Percentiles rank a stretch among this genome's conserved stretches.
phyloP scores from a whole-genome alignment of 2,888 invertebrate genomes.

The Xiphydria camelus region DNA sequence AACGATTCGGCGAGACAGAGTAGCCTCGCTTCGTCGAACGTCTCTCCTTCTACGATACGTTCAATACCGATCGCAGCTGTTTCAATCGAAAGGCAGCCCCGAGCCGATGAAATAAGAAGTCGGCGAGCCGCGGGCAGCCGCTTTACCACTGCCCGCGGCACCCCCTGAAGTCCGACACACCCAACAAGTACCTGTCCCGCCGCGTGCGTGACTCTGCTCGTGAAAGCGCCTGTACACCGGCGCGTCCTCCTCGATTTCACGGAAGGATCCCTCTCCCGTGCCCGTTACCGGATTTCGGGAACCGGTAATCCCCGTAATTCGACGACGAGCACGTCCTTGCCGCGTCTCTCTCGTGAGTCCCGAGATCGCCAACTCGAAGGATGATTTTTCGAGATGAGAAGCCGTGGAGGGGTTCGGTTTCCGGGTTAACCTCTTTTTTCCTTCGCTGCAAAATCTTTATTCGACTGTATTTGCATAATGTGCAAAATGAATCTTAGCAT shows the following conservation, averaged over 20 bases:
- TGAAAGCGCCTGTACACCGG: constrained; percentile 35
- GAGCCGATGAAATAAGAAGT: constrained; percentile 30
- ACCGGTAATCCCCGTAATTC: constrained; percentile 29
- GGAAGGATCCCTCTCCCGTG: constrained; percentile 28
- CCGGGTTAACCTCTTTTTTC: no score
- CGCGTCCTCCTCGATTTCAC: constrained; percentile 6
- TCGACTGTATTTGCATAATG: no score
- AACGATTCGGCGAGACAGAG: no score
- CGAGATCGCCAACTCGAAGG: no score
- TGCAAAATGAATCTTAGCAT: no score
- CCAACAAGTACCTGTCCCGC: constrained; percentile 30
- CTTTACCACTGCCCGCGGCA: constrained; percentile 34
- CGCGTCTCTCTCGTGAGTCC: no score
- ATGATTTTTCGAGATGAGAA: no score
- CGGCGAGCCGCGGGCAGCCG: constrained; percentile 31
- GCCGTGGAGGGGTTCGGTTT: no score
- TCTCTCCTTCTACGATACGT: not conserved
- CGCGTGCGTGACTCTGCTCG: constrained; percentile 31
- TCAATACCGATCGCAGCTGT: no score
- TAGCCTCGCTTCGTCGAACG: not conserved
- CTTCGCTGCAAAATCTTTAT: no score
- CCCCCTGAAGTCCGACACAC: constrained; percentile 31
- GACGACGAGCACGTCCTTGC: constrained; percentile 28
- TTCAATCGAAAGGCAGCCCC: constrained; percentile 14
- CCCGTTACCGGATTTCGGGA: constrained; percentile 39